phyloP scores from a whole-genome alignment of 2,888 invertebrate species.

The Griposia aprilina region DNA sequence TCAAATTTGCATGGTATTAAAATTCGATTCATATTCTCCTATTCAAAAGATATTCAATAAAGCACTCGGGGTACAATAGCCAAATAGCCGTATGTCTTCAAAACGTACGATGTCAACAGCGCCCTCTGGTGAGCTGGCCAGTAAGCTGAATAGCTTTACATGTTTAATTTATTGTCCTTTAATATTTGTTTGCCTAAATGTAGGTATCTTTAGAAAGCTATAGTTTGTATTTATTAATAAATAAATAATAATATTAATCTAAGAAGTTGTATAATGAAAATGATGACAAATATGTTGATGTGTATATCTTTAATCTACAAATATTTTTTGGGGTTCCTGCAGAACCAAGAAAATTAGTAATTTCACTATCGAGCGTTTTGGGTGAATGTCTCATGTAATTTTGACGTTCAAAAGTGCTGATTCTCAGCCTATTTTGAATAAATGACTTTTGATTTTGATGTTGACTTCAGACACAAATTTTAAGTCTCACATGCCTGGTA shows the following conservation, averaged over 20 bases:
- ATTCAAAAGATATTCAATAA: conserved; percentile 42
- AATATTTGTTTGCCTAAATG: background rate
- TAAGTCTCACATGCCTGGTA: background rate
- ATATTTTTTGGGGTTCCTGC: background rate
- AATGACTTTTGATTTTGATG: too few relatives aligned
- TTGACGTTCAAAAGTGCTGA: too few relatives aligned
- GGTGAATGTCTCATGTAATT: too few relatives aligned
- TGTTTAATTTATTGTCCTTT: conserved; percentile 23
- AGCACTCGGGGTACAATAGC: conserved; percentile 8
- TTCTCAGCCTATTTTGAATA: too few relatives aligned
- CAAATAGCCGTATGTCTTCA: conserved; percentile 31
- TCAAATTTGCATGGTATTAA: conserved; percentile 24
- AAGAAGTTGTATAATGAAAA: background rate
- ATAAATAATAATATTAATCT: background rate
- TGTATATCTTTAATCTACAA: background rate
- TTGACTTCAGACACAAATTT: background rate
- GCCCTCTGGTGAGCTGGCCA: background rate
- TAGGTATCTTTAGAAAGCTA: background rate
- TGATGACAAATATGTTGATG: too few relatives aligned
- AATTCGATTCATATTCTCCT: conserved; percentile 24
- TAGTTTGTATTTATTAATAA: background rate
- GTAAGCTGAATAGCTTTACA: conserved; percentile 3
- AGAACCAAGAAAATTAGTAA: background rate
- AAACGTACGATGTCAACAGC: conserved; percentile 36
- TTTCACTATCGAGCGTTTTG: background rate